Base-by-base conservation (phyloP, 2,797 vertebrate genomes). In the Geranospiza caerulescens region DNA sequence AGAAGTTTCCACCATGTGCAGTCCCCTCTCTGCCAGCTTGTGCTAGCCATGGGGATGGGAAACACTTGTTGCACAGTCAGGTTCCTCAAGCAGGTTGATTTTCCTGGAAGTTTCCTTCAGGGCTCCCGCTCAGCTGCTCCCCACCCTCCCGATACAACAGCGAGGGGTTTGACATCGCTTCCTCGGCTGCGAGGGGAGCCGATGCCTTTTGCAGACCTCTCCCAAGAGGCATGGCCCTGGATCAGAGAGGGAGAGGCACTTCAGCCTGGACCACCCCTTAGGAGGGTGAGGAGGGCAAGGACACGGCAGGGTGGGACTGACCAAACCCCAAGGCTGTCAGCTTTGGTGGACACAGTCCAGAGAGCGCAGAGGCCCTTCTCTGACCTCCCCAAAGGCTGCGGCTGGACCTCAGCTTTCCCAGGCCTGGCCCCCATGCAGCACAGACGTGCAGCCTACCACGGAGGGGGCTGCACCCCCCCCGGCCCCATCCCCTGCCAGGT, bases 141-240 rank as follows among this genome's bases (percentile, higher is more conserved):
- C 29, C 66, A 63, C 9, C 12, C 55, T 82, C 67, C 44, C 2
- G 1, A 10, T 12, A 10, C 1, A 5, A 16, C 78, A 38, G 53
- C 0, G 0, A 50, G 17, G 20, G 44, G 55, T 4, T 27, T 4
- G 6, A 17, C 4, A 4, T 2, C 1, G 21, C 33, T 75, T 6
- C 44, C 56, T 25, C 0, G 0, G 58, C 70, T 59, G 33, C 13
- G 1, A 34, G 44, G 15, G 82, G 31, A 87, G 62, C 40, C 0
- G 0, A 31, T 33, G 50, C 34, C 55, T 13, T 18, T 64, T 9
- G 44, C 78, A 42, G n/a, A 73, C 34, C 48, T 62, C 33, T 79
- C 23, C 38, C 25, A 6, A 20, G n/a, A 27, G 19, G 29, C 36
- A 31, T 0, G 0, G 62, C 23, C 42, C 11, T 2, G 3, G 55